Evolutionary conservation across 2,888 invertebrate genomes (phyloP).

Genomic region (Cylloceria caligata): DNA sequence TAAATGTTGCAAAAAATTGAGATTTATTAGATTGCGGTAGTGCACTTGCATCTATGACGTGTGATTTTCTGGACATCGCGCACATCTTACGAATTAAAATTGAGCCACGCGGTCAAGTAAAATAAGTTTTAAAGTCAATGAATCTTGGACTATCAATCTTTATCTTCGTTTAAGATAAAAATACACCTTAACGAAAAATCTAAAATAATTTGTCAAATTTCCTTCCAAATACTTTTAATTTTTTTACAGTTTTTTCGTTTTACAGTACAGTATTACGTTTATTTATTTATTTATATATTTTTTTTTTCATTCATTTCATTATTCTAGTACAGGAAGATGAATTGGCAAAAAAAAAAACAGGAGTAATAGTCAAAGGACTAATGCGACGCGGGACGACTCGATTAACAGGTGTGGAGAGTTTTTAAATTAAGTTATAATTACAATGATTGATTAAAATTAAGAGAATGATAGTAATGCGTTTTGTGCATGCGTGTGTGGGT

Average conservation of each 20-base stretch:
- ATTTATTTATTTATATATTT: conserved; percentile 44
- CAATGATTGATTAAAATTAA: conserved; percentile 69
- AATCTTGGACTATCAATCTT: no score
- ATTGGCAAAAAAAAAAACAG: conserved; percentile 60
- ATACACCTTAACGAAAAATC: no score
- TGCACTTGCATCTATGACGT: no score
- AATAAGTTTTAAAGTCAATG: no score
- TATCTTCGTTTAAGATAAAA: no score
- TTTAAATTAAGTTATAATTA: conserved; percentile 68
- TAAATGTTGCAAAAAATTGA: no score
- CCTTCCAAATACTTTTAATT: conserved; percentile 60
- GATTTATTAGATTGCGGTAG: no score
- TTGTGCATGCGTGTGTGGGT: conserved; percentile 65
- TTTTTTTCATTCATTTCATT: conserved; percentile 36
- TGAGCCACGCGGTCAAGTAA: no score
- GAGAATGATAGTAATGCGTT: conserved; percentile 65
- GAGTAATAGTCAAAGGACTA: conserved; percentile 40
- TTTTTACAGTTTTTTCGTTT: conserved; percentile 64
- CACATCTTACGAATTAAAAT: no score
- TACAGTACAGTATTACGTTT: conserved; percentile 67
- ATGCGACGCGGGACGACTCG: conserved; percentile 48
- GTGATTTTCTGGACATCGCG: no score
- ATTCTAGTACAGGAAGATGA: conserved; percentile 60
- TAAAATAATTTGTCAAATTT: no score
- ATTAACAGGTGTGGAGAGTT: conserved; percentile 38